These are phyloP conservation scores for Nansenia antarctica DNA, from an alignment of 2,113 vertebrate genomes.

Conservation along the genomic window DNA sequence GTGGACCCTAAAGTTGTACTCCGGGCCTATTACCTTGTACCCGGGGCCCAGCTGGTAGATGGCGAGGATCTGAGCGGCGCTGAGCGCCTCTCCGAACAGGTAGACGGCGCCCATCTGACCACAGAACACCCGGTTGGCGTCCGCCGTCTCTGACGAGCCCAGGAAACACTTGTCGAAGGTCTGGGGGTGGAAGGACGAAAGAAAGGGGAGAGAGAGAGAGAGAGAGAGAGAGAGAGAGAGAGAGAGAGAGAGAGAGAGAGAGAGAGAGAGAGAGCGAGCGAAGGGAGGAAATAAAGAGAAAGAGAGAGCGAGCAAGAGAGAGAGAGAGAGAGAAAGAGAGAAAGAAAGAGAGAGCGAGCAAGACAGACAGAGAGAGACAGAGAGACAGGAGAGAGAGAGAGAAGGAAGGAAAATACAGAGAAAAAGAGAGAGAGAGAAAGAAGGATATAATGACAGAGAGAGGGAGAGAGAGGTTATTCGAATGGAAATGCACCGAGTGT, in stretches of 20 bases:
- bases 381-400: neutral
- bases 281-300: neutral
- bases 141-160: conserved; percentile 95
- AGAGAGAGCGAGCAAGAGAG: neutral
- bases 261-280: too few relatives aligned
- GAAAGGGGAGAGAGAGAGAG: neutral
- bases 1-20: too few relatives aligned
- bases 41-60: conserved; percentile 96
- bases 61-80: conserved; percentile 94
- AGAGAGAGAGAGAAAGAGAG: neutral
- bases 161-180: conserved; percentile 99
- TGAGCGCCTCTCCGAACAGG: conserved; percentile 94
- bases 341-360: neutral
- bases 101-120: conserved; percentile 98
- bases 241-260: neutral
- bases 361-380: neutral
- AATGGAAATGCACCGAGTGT: neutral
- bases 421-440: neutral
- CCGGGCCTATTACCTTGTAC: conserved; percentile 84
- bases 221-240: neutral
- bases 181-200: conserved; percentile 65
- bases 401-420: neutral
- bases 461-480: too few relatives aligned
- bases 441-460: neutral
- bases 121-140: conserved; percentile 94